These are phyloP conservation scores for Lobophora halterata DNA, from an alignment of 2,888 invertebrate genomes.

Conservation along the genomic window DNA sequence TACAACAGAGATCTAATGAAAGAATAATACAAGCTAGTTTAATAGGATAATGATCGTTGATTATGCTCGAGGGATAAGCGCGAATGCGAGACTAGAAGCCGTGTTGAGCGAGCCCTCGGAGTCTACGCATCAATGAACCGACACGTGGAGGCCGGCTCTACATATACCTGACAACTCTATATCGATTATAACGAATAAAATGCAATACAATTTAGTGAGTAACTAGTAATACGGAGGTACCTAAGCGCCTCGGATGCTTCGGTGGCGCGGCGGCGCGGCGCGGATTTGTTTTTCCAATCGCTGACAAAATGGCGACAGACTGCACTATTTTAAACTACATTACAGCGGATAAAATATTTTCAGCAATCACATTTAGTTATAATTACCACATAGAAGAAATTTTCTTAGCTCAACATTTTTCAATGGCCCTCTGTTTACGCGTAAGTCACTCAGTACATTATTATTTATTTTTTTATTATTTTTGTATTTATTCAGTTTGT, in stretches of 20 bases:
- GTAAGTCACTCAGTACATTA: constrained; percentile 80
- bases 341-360: constrained; percentile 77
- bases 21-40: constrained; percentile 77
- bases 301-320: constrained; percentile 47
- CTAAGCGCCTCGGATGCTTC: constrained; percentile 20
- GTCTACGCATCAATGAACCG: constrained; percentile 80
- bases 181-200: constrained; percentile 50
- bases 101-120: constrained; percentile 69
- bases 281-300: constrained; percentile 2
- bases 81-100: constrained; percentile 79
- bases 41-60: constrained; percentile 75
- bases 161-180: constrained; percentile 50
- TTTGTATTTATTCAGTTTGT: constrained; percentile 76
- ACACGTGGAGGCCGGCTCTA: constrained; percentile 67
- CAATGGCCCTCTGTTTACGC: constrained; percentile 81
- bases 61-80: constrained; percentile 72
- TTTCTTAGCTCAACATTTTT: constrained; percentile 79
- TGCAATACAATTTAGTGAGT: constrained; percentile 49
- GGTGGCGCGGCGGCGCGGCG: no score
- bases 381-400: constrained; percentile 78
- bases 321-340: constrained; percentile 69
- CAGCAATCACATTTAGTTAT: constrained; percentile 78
- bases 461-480: constrained; percentile 52
- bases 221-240: constrained; percentile 39
- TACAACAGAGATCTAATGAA: constrained; percentile 81